Conservation (phyloP, 2,797 vertebrate species). For the Sebastes hopkinsi region DNA sequence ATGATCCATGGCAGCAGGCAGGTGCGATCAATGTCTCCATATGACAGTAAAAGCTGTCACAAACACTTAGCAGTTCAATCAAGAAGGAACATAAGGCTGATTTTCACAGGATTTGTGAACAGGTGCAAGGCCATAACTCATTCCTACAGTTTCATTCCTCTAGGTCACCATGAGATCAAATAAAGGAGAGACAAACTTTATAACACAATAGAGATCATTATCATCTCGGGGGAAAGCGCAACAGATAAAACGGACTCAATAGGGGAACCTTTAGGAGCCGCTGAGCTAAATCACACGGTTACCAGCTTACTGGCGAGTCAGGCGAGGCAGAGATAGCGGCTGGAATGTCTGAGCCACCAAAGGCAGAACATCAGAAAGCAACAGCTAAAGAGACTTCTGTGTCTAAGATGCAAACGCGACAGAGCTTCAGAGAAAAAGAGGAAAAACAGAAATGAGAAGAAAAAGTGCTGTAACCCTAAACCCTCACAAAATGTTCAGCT, state of each 20-base stretch:
- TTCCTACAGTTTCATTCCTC: constrained; percentile 16
- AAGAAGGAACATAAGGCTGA: neutral
- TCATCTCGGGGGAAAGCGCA: constrained; percentile 9
- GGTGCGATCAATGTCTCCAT: neutral
- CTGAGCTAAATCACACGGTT: constrained; percentile 50
- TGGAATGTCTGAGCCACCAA: constrained; percentile 36
- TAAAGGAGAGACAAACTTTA: constrained; percentile 44
- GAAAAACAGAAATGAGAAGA: neutral
- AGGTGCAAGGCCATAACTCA: constrained; percentile 19
- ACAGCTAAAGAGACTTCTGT: constrained; percentile 5
- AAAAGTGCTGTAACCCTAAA: neutral
- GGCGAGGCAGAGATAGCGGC: neutral
- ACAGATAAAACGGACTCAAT: constrained; percentile 27
- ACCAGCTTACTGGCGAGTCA: constrained; percentile 21
- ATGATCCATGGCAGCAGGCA: neutral
- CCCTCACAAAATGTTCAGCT: constrained; percentile 18
- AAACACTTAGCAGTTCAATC: neutral
- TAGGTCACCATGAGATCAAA: constrained; percentile 38
- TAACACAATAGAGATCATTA: constrained; percentile 49
- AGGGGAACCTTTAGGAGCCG: constrained; percentile 19
- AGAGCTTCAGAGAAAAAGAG: constrained; percentile 22
- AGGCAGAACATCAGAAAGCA: constrained; percentile 37
- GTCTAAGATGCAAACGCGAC: constrained; percentile 7
- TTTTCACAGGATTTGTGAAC: constrained; percentile 11
- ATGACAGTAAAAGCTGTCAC: constrained; percentile 1